A percentile compares a stretch with the other conserved stretches of the same genome.
Conservation (phyloP, 2,888 invertebrate genomes). For the Criorhina ranunculi region DNA sequence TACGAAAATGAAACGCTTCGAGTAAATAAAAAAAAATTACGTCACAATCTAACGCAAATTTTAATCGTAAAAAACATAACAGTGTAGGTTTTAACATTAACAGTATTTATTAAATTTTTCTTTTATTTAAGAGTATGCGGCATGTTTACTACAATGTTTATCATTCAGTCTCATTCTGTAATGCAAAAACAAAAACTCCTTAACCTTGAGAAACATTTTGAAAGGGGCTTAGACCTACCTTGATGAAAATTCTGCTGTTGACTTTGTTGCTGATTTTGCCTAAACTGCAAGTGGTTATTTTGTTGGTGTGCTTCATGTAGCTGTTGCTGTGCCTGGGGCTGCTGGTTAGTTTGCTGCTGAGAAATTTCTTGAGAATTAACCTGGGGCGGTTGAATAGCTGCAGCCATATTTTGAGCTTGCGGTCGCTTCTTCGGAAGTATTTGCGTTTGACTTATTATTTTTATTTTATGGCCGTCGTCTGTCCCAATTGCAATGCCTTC, state of each 20-base stretch:
- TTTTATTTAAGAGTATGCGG: slow-evolving; percentile 33
- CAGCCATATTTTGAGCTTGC: slow-evolving; percentile 84
- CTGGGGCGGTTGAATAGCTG: slow-evolving; percentile 81
- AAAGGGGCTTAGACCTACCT: slow-evolving; percentile 53
- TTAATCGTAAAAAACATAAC: slow-evolving; percentile 48
- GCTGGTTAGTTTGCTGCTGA: slow-evolving; percentile 73
- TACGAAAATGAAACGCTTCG: not conserved
- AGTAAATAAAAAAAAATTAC: not conserved
- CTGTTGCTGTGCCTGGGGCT: slow-evolving; percentile 85
- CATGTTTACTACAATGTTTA: slow-evolving; percentile 53
- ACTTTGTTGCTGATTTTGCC: slow-evolving; percentile 64
- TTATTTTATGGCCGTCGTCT: slow-evolving; percentile 83
- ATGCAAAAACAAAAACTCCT: slow-evolving; percentile 76
- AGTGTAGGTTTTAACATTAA: slow-evolving; percentile 26
- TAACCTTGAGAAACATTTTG: slow-evolving; percentile 54
- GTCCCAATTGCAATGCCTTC: slow-evolving; percentile 76
- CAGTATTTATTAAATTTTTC: slow-evolving; percentile 22
- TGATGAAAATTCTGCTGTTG: slow-evolving; percentile 71
- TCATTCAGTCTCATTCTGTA: slow-evolving; percentile 68
- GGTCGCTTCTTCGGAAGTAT: slow-evolving; percentile 84
- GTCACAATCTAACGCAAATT: slow-evolving; percentile 19
- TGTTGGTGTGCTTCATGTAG: slow-evolving; percentile 81
- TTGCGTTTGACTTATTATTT: slow-evolving; percentile 84
- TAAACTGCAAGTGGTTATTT: slow-evolving; percentile 78
- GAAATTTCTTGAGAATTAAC: slow-evolving; percentile 72